Percentiles rank a stretch among this genome's conserved stretches.
These are phyloP conservation scores for Apis dorsata DNA, from an alignment of 1,140 invertebrate species.

Conservation along the genomic window DNA sequence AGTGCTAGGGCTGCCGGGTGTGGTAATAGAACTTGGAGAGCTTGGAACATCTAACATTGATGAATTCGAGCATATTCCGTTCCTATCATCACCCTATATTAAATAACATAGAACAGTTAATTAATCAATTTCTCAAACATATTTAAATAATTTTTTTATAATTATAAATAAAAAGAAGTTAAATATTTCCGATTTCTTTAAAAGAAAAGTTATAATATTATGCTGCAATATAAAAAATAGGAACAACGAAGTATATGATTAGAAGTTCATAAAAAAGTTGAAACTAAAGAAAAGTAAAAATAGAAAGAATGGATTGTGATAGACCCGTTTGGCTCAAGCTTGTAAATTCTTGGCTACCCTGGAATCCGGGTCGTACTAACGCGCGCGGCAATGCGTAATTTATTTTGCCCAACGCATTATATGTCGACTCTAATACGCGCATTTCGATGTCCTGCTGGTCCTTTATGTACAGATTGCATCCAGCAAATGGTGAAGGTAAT, in stretches of 20 bases:
- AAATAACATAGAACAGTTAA: background rate
- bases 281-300: constrained; percentile 15
- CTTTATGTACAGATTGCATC: constrained; percentile 43
- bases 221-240: constrained; percentile 54
- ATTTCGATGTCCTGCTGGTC: constrained; percentile 33
- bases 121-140: background rate
- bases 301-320: constrained; percentile 39
- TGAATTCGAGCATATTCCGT: constrained; percentile 60
- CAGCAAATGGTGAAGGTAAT: constrained; percentile 45
- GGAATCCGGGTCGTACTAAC: constrained; percentile 66
- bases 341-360: constrained; percentile 69
- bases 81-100: constrained; percentile 65
- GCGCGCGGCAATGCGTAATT: constrained; percentile 63
- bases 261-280: constrained; percentile 41
- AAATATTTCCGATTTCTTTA: constrained; percentile 29
- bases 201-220: constrained; percentile 22
- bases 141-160: no score
- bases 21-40: constrained; percentile 74
- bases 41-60: constrained; percentile 70
- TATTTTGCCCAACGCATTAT: constrained; percentile 67
- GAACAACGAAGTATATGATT: constrained; percentile 31
- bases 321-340: constrained; percentile 68
- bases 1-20: constrained; percentile 81
- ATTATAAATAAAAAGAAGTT: background rate
- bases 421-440: constrained; percentile 62